phyloP scores from a whole-genome alignment of 2,888 invertebrate genomes.

The Rhamphomyia laevipes region DNA sequence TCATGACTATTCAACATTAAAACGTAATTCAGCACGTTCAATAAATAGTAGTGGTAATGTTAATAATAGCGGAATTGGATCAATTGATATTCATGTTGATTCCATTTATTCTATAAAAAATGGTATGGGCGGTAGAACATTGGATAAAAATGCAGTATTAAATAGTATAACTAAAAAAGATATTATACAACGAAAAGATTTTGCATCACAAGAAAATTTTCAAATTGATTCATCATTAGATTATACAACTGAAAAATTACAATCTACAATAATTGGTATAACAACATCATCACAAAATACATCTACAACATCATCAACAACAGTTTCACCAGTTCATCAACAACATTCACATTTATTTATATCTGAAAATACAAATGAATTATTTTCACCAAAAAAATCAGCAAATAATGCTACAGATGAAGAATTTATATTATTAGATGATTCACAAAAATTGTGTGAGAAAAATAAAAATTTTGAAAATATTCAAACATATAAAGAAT shows the following conservation, averaged over 20 bases:
- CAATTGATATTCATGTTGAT: conserved; percentile 1
- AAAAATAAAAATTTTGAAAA: conserved; percentile 31
- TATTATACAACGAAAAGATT: neutral
- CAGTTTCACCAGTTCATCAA: too few species aligned
- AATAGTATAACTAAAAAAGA: neutral
- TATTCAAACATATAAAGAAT: conserved; percentile 51
- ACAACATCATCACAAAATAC: too few species aligned
- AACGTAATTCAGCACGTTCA: neutral
- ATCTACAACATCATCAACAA: too few species aligned
- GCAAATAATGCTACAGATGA: conserved; percentile 5
- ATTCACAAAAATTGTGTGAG: conserved; percentile 12
- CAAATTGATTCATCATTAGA: too few species aligned
- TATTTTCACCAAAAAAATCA: too few species aligned
- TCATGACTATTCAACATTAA: neutral
- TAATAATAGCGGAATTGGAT: neutral
- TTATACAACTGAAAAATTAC: too few species aligned
- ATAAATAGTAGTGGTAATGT: too few species aligned
- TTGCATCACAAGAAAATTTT: neutral
- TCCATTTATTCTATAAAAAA: neutral
- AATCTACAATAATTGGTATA: too few species aligned
- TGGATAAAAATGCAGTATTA: neutral
- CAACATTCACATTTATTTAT: too few species aligned
- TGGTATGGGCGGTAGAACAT: neutral
- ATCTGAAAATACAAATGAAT: too few species aligned
- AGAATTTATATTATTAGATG: conserved; percentile 1